These are phyloP conservation scores for Nesidiocoris tenuis DNA, from an alignment of 2,888 invertebrate species.

Conservation along the genomic window DNA sequence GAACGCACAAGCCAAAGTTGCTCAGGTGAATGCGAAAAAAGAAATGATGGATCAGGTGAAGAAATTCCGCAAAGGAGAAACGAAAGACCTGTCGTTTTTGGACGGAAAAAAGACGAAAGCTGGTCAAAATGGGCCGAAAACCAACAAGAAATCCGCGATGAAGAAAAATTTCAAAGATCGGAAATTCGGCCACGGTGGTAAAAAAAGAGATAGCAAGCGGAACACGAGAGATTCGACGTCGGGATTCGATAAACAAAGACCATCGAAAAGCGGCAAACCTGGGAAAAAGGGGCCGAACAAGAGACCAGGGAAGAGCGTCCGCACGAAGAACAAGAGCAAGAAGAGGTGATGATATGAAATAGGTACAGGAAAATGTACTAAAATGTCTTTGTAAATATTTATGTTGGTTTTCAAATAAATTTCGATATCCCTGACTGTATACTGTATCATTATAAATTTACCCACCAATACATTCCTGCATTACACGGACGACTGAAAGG, in stretches of 20 bases:
- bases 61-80: conserved; percentile 83
- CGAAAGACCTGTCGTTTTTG: conserved; percentile 72
- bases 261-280: neutral
- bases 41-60: conserved; percentile 90
- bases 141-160: conserved; percentile 7
- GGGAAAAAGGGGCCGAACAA: conserved; percentile 37
- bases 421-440: neutral
- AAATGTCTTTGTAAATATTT: too few relatives aligned
- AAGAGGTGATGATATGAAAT: conserved; percentile 52
- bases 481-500: too few relatives aligned
- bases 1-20: conserved; percentile 77
- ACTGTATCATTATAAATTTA: too few relatives aligned
- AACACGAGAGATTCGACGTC: conserved; percentile 81
- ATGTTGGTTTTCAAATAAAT: conserved; percentile 8
- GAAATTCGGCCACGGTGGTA: conserved; percentile 94
- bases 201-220: conserved; percentile 83
- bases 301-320: conserved; percentile 58
- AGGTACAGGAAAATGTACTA: too few relatives aligned
- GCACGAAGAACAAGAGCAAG: conserved; percentile 57
- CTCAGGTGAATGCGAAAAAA: conserved; percentile 86
- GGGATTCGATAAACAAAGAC: conserved; percentile 58
- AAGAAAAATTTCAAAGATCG: conserved; percentile 72
- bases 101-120: conserved; percentile 32
- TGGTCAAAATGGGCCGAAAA: conserved; percentile 4
- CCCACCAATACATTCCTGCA: too few relatives aligned